Base-by-base conservation (phyloP, 2,888 invertebrate genomes). In the Acanthosepion lycidas region DNA sequence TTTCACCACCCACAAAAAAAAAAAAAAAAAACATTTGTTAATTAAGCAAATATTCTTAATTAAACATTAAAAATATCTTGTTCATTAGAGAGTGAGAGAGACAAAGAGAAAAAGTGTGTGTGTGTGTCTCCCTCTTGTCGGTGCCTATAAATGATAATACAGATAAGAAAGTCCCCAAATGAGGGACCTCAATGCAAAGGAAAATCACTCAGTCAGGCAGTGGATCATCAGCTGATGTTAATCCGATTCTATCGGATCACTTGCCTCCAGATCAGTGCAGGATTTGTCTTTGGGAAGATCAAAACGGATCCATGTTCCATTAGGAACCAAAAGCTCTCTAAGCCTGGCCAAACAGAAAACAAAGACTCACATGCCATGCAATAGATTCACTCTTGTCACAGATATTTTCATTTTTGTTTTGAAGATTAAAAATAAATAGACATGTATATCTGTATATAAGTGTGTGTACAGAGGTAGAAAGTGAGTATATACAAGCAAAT, bases 181-280 rank as follows among this genome's bases (percentile, higher is more conserved):
- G 15, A n/a, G n/a, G n/a, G 78, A n/a, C 15, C 33, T 33, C n/a
- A n/a, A 59, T 23, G 23, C 5, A 59, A 33, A 59, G 23, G 23
- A 59, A n/a, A n/a, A n/a, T n/a, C n/a, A 78, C 78, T n/a, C 15
- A 78, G n/a, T 78, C n/a, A 78, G 78, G 78, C n/a, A 78, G 78
- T 78, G 78, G 78, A 78, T 78, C 78, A 78, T 78, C 78, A n/a
- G n/a, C 78, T n/a, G 78, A 78, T 78, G 78, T n/a, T 78, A 78
- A 78, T 78, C 78, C 78, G 78, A 78, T 78, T 78, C 78, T 78
- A 78, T 78, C 78, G 78, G 78, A 78, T 78, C 78, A n/a, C n/a
- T 78, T 78, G 78, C 78, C n/a, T 78, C 78, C 78, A 78, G 78
- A n/a, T 78, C 78, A 78, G 78, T 78, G n/a, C 78, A 78, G 78